A percentile compares a stretch with the other conserved stretches of the same genome.
Conservation (phyloP, 2,797 vertebrate species). For the Lates japonicus region DNA sequence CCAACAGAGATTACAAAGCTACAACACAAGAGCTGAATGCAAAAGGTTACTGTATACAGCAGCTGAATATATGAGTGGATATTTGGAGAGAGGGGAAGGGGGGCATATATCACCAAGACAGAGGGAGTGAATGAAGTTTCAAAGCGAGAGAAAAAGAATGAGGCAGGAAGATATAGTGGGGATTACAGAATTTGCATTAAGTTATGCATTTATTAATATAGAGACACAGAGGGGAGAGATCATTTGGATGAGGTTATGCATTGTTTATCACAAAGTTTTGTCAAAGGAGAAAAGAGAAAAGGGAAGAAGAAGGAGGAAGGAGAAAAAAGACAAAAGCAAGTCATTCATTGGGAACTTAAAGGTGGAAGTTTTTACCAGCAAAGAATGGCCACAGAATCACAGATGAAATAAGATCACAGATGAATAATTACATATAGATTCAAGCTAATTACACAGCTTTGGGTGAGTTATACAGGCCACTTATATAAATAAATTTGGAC, state of each 20-base stretch:
- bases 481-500: too few species aligned
- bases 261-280: constrained; percentile 42
- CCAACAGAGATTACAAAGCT: constrained; percentile 51
- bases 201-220: constrained; percentile 36
- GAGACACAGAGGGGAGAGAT: constrained; percentile 8
- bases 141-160: neutral
- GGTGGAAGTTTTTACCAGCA: too few species aligned
- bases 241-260: constrained; percentile 10
- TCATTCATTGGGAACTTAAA: too few species aligned
- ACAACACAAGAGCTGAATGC: constrained; percentile 58
- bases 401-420: too few species aligned
- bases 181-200: constrained; percentile 48
- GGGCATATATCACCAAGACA: constrained; percentile 16
- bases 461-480: too few species aligned
- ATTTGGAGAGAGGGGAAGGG: constrained; percentile 10
- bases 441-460: too few species aligned
- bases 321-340: neutral
- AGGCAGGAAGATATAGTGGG: constrained; percentile 1
- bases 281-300: neutral
- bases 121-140: constrained; percentile 11
- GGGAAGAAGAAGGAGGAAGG: neutral
- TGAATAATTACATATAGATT: too few species aligned
- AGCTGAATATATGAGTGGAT: constrained; percentile 34
- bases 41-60: constrained; percentile 57
- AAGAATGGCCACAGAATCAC: too few species aligned